These are phyloP conservation scores for Phrynocephalus forsythii DNA, from an alignment of 2,797 vertebrate species.

Conservation along the genomic window DNA sequence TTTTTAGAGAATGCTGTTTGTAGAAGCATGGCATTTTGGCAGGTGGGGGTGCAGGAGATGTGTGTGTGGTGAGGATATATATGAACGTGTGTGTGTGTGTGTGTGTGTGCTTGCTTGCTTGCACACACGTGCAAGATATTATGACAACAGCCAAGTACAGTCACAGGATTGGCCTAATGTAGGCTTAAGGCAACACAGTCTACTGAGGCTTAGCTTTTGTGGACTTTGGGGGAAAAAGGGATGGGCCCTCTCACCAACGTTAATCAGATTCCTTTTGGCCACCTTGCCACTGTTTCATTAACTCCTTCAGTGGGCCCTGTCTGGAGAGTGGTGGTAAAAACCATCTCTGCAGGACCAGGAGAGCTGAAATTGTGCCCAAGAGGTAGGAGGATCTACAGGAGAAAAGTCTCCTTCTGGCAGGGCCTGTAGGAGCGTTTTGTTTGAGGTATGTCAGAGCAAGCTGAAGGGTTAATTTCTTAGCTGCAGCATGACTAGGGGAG, in stretches of 20 bases:
- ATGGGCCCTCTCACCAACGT: background rate
- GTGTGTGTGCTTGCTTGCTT: background rate
- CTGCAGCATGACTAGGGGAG: background rate
- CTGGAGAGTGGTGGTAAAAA: background rate
- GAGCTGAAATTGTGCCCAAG: background rate
- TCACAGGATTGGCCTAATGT: background rate
- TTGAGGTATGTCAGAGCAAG: background rate
- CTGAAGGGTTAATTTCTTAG: background rate
- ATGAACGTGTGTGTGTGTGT: background rate
- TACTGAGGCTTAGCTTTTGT: background rate
- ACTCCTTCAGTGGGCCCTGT: too few species aligned
- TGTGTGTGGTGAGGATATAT: background rate
- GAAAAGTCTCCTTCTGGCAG: too few species aligned
- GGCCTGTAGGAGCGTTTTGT: too few species aligned
- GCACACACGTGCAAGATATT: background rate
- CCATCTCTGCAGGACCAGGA: background rate
- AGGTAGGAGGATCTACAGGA: background rate
- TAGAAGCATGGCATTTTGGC: background rate
- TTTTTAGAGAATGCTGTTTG: constrained; percentile 13
- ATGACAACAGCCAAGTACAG: background rate
- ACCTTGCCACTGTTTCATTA: background rate
- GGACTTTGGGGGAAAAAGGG: background rate
- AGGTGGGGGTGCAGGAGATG: background rate
- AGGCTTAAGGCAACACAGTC: background rate
- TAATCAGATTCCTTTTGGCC: background rate